phyloP scores from a whole-genome alignment of 2,888 invertebrate genomes.

The Protonemura montana region DNA sequence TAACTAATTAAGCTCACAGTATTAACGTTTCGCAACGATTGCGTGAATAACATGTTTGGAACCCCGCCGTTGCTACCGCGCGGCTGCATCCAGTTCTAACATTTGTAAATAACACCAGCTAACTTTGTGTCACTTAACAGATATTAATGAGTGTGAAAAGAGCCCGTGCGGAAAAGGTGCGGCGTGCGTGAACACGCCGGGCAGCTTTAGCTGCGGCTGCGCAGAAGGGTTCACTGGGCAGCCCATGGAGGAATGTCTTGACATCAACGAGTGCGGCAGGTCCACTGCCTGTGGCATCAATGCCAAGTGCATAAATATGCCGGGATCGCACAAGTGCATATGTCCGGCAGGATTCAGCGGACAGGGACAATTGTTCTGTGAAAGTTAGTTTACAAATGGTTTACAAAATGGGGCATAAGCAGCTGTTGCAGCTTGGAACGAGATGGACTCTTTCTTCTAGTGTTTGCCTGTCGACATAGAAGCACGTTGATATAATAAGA shows the following conservation, averaged over 20 bases:
- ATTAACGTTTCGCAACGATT: not conserved
- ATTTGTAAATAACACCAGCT: not conserved
- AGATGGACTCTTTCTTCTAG: conserved; percentile 24
- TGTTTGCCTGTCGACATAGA: conserved; percentile 20
- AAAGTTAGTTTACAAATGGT: conserved; percentile 69
- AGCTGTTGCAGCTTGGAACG: conserved; percentile 3
- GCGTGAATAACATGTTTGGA: not conserved
- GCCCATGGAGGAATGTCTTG: conserved; percentile 69
- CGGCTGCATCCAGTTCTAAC: not conserved
- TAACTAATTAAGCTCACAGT: conserved; percentile 1
- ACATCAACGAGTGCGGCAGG: conserved; percentile 77
- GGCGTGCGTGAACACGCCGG: conserved; percentile 77
- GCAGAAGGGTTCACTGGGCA: conserved; percentile 73
- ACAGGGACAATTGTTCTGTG: conserved; percentile 76
- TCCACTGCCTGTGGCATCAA: conserved; percentile 75
- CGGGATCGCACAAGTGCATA: conserved; percentile 80
- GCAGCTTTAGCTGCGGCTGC: conserved; percentile 79
- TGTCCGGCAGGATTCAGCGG: conserved; percentile 80
- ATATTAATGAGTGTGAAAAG: conserved; percentile 76
- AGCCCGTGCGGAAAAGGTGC: conserved; percentile 75
- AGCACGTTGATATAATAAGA: no score
- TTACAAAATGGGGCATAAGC: not conserved
- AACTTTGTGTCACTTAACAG: conserved; percentile 57
- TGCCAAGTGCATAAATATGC: conserved; percentile 81
- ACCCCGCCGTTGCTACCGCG: not conserved